Base-by-base conservation (phyloP, 2,797 vertebrate genomes). In the Ctenopoma kingsleyae region DNA sequence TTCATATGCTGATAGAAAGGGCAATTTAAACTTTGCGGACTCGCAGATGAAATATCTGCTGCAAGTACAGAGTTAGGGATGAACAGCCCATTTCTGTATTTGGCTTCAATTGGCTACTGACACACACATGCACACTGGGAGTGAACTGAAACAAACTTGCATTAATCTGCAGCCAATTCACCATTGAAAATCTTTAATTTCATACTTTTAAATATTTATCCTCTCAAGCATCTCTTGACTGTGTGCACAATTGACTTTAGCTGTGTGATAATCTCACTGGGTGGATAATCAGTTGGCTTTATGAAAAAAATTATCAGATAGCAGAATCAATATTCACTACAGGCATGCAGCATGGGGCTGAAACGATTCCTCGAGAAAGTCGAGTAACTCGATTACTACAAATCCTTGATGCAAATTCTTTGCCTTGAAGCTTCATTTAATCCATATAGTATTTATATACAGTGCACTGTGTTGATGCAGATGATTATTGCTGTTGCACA, bases 161-260 rank as follows among this genome's bases (percentile, higher is more conserved):
- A 23, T 27, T 3, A 46, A 66, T 65, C 58, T 50, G 59, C 49
- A 30, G 52, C 25, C 55, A 49, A 25, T 73, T 71, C 50, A 59
- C 32, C 66, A 23, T 30, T 67, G 40, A 63, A 84, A 76, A 74
- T 77, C 67, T 79, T 71, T 66, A 49, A 80, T 87, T 74, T 63
- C 55, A 62, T 60, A 52, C 40, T 65, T 73, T 82, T 23, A 71
- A 56, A 73, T 71, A 71, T 81, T 78, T 79, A 76, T 66, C 64
- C 57, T 61, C 60, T 23, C 38, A 48, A 19, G 48, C 53, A 67
- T 78, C 62, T 77, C 65, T 78, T 63, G 16, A 70, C 53, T 56
- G 70, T 66, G 70, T 69, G 58, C 69, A 22, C 49, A 46, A 76
- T 73, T 57, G 65, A 71, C 66, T 80, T 46, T 8, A 47, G 19